Conservation (phyloP, 2,113 vertebrate species). For the Agapornis roseicollis region DNA sequence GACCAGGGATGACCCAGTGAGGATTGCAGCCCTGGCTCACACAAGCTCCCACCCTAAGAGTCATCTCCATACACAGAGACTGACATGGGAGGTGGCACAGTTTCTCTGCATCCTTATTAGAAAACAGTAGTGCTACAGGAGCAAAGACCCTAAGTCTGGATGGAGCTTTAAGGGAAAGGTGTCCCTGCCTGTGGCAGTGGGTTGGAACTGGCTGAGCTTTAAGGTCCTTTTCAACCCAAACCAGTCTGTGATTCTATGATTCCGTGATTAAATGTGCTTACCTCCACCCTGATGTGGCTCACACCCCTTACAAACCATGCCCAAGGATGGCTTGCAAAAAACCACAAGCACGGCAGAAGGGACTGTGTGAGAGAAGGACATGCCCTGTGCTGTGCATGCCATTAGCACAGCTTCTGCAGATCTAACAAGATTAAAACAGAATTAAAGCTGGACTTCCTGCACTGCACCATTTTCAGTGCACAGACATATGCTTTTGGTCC, state of each 20-base stretch:
- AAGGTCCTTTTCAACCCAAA: background rate
- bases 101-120: background rate
- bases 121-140: background rate
- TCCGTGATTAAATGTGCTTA: background rate
- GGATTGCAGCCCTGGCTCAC: background rate
- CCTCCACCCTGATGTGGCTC: background rate
- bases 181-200: background rate
- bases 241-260: background rate
- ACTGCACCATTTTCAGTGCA: rapidly evolving
- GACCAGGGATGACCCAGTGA: background rate
- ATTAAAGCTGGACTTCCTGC: background rate
- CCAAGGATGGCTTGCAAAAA: background rate
- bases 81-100: background rate
- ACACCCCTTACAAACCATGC: rapidly evolving
- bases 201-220: background rate
- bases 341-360: background rate
- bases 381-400: rapidly evolving
- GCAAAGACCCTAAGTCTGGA: background rate
- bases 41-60: background rate
- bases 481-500: rapidly evolving
- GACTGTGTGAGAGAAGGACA: background rate
- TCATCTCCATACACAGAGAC: rapidly evolving
- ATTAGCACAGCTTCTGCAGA: background rate
- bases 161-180: background rate
- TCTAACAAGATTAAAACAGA: background rate